phyloP scores from a whole-genome alignment of 2,113 vertebrate species.

The Electrona antarctica region DNA sequence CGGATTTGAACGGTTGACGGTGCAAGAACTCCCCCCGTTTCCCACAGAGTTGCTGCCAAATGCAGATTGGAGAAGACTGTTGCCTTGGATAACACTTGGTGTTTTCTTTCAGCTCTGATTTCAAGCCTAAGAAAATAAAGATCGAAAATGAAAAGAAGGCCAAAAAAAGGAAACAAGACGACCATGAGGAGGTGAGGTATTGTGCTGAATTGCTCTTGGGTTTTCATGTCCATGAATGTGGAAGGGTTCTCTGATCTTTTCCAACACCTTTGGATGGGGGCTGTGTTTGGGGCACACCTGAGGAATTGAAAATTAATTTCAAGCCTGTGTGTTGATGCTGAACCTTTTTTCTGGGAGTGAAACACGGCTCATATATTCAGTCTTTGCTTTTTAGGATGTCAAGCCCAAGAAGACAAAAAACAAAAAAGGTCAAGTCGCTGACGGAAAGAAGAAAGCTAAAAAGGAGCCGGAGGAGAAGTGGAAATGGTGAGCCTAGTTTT shows the following conservation, averaged over 20 bases:
- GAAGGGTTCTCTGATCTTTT: neutral
- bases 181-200: conserved; percentile 70
- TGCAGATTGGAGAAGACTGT: no score
- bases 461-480: conserved; percentile 98
- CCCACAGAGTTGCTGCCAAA: neutral
- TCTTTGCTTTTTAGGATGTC: conserved; percentile 76
- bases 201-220: neutral
- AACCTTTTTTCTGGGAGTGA: neutral
- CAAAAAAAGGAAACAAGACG: conserved; percentile 91
- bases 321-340: neutral
- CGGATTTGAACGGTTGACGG: neutral
- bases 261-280: neutral
- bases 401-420: conserved; percentile 93
- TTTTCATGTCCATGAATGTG: neutral
- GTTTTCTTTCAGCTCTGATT: conserved; percentile 83
- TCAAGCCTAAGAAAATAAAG: conserved; percentile 98
- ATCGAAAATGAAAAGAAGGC: conserved; percentile 91
- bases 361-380: neutral
- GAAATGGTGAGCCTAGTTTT: conserved; percentile 89
- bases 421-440: conserved; percentile 84
- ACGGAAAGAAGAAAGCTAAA: conserved; percentile 92
- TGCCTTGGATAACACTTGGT: neutral
- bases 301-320: neutral
- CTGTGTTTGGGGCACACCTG: neutral
- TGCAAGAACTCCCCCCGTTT: neutral